phyloP scores from a whole-genome alignment of 2,113 vertebrate genomes.

The Sceloporus tristichus region DNA sequence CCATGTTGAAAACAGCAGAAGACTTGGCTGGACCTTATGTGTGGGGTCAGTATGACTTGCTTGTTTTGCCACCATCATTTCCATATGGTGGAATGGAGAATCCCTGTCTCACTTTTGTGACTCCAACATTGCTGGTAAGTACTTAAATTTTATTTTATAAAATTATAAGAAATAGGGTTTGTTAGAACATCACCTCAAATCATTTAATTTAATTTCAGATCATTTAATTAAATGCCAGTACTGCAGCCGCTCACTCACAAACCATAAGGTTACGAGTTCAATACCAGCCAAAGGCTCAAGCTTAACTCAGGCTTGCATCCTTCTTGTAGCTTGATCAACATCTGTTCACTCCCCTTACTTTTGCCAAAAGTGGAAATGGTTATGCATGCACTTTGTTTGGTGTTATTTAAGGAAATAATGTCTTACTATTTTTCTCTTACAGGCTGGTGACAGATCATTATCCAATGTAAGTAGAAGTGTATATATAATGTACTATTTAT shows the following conservation, averaged over 20 bases:
- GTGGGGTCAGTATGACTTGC: constrained; percentile 94
- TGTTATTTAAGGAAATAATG: constrained; percentile 44
- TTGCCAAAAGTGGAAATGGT: not conserved
- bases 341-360: not conserved
- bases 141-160: not conserved
- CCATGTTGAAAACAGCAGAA: constrained; percentile 93
- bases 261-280: no score
- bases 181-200: constrained; percentile 13
- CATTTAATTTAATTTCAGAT: no score
- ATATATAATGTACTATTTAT: no score
- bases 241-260: no score
- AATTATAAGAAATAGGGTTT: not conserved
- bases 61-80: constrained; percentile 95
- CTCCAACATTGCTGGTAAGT: constrained; percentile 93
- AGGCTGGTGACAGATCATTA: constrained; percentile 96
- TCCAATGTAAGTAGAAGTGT: constrained; percentile 88
- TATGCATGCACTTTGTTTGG: constrained; percentile 14
- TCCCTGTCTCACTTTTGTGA: constrained; percentile 96
- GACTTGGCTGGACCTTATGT: constrained; percentile 92
- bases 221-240: no score
- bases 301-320: no score
- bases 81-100: constrained; percentile 99
- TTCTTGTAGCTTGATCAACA: constrained; percentile 7
- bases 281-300: no score
- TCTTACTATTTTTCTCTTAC: constrained; percentile 44